Percentiles rank a stretch among this genome's conserved stretches.
These are phyloP conservation scores for Meghimatium bilineatum DNA, from an alignment of 2,888 invertebrate genomes.

Conservation along the genomic window DNA sequence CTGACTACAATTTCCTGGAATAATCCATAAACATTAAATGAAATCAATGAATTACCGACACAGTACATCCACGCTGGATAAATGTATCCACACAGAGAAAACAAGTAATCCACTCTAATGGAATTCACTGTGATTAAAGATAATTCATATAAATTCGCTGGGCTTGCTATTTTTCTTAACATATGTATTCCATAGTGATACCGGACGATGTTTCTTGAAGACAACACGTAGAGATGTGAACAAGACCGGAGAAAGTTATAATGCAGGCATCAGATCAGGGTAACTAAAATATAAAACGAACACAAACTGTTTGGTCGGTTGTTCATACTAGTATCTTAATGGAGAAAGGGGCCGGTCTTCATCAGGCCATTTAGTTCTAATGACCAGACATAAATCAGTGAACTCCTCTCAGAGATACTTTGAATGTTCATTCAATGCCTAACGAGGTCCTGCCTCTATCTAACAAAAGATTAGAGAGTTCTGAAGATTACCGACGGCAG, in stretches of 20 bases:
- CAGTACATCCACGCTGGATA: too few relatives aligned
- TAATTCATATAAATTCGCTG: too few relatives aligned
- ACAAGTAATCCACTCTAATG: too few relatives aligned
- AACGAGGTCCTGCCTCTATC: constrained; percentile 10
- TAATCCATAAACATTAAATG: too few relatives aligned
- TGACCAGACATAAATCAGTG: constrained; percentile 41
- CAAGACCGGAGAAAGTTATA: not conserved
- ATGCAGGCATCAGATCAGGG: not conserved
- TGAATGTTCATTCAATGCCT: constrained; percentile 18
- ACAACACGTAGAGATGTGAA: too few relatives aligned
- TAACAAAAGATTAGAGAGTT: constrained; percentile 28
- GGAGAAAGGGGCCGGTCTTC: not conserved
- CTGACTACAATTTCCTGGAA: too few relatives aligned
- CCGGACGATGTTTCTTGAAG: too few relatives aligned
- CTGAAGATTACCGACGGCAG: constrained; percentile 23
- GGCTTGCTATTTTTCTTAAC: too few relatives aligned
- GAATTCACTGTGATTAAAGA: too few relatives aligned
- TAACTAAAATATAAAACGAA: not conserved
- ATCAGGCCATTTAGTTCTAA: constrained; percentile 33
- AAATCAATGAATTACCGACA: too few relatives aligned
- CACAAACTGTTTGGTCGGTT: not conserved
- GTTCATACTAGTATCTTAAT: not conserved
- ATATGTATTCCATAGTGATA: too few relatives aligned
- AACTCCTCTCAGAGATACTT: constrained; percentile 11
- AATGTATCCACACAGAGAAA: too few relatives aligned